Conservation (phyloP, 2,888 invertebrate species). For the Cetonia aurata region DNA sequence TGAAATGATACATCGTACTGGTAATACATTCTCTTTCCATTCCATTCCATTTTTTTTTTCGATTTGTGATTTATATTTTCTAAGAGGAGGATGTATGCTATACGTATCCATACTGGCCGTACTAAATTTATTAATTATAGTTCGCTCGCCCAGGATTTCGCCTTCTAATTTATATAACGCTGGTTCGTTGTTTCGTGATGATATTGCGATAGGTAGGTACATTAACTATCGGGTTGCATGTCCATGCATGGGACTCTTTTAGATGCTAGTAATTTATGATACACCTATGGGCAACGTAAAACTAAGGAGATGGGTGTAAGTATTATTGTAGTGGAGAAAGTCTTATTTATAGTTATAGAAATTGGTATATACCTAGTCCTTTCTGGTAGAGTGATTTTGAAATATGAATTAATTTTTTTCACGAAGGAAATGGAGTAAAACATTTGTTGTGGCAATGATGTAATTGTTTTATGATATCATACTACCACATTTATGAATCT, state of each 20-base stretch:
- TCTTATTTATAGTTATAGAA: constrained; percentile 11
- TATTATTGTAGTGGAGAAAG: constrained; percentile 25
- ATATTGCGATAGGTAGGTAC: constrained; percentile 38
- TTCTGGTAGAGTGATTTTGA: constrained; percentile 19
- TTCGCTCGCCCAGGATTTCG: constrained; percentile 48
- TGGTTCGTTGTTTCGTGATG: constrained; percentile 49
- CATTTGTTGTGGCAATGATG: too few relatives aligned
- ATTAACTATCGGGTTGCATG: constrained; percentile 6
- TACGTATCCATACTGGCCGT: constrained; percentile 42
- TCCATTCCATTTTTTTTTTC: constrained; percentile 1
- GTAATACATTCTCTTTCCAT: constrained; percentile 3
- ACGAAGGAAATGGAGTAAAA: not conserved
- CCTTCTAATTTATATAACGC: constrained; percentile 53
- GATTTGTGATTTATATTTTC: constrained; percentile 35
- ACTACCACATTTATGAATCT: too few relatives aligned
- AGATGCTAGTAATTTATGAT: constrained; percentile 29
- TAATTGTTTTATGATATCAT: too few relatives aligned
- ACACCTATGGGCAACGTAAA: constrained; percentile 32
- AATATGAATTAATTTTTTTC: constrained; percentile 30
- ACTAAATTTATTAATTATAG: constrained; percentile 55
- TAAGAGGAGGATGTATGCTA: constrained; percentile 35
- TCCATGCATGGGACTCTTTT: constrained; percentile 19
- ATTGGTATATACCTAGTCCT: not conserved
- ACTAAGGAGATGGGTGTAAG: constrained; percentile 32
- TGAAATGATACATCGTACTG: constrained; percentile 21